Evolutionary conservation across 2,797 vertebrate species (phyloP).

Genomic region (Ceryle rudis): DNA sequence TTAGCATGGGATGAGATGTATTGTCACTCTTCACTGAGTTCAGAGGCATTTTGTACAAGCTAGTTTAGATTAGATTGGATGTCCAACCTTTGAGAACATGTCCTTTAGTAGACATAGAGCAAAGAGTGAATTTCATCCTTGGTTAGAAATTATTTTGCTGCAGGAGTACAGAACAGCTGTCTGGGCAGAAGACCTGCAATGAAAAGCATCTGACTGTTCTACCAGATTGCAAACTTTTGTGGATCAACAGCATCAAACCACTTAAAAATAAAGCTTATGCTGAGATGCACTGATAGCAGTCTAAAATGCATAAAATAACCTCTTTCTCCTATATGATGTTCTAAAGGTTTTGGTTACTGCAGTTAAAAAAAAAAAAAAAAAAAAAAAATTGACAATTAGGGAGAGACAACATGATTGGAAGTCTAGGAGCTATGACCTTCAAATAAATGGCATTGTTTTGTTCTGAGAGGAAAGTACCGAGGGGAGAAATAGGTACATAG

Average conservation of each 20-base stretch:
- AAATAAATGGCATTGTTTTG: neutral
- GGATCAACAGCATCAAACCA: accelerated
- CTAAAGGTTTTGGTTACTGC: neutral
- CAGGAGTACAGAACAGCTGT: neutral
- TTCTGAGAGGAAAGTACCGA: neutral
- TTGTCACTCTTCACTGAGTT: neutral
- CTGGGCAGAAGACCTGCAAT: neutral
- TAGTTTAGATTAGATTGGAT: neutral
- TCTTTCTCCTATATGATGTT: neutral
- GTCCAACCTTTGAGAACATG: neutral
- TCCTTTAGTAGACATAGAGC: neutral
- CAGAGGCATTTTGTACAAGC: neutral
- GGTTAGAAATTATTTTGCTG: neutral
- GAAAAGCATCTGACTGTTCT: neutral
- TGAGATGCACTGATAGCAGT: neutral
- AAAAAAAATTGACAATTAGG: no score
- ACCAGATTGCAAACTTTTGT: neutral
- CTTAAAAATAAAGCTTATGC: neutral
- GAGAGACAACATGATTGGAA: neutral
- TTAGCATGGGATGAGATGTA: neutral
- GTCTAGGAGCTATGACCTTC: neutral
- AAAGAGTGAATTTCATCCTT: neutral
- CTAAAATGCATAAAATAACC: neutral
- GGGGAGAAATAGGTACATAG: neutral
- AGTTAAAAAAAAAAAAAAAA: neutral